Evolutionary conservation across 2,797 vertebrate species (phyloP), one percentile per base, ranked within the genome.

Genomic region (Anguilla anguilla): DNA sequence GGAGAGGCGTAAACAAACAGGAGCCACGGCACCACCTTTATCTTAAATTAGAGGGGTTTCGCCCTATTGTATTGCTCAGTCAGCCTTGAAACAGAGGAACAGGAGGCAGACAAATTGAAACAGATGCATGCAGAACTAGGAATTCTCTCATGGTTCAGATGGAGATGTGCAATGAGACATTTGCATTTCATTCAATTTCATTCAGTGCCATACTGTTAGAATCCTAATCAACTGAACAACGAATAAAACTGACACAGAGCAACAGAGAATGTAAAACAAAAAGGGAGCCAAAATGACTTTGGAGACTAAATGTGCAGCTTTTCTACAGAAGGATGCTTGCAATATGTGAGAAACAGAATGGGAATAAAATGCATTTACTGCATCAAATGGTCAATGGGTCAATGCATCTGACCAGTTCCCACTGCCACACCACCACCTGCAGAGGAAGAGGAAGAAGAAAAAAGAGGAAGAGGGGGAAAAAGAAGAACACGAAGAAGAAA

Each of bases 221-320:
- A 69, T 89, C 51, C 77, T 89, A 79, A 57, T 17, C 55, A 88
- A 31, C 82, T 87, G 88, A 87, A 88, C 25, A 89, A 87, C 53
- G 17, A 82, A 51, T 83, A 85, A 82, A 89, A 84, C 86, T 86
- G 77, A 74, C 77, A 84, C 77, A 85, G 49, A 72, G 51, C 86
- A 84, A 43, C 67, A 51, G n/a, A 67, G 88, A 53, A 83, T 59
- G 84, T 25, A 79, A 85, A 87, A 35, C 53, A 67, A 69, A 85
- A 83, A 7, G 28, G 22, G 31, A 64, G 15, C 85, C 15, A 77
- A 77, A 77, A 15, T 15, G 15, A 35, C 28, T 35, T 35, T 15
- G 3, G 69, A 74, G 69, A 35, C n/a, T 13, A 35, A 35, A 77
- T 77, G 13, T 17, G 72, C 35, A 43, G 31, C 31, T 15, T 39